Base-by-base conservation (phyloP, 1,140 invertebrate genomes). In the Charaxes varanes region DNA sequence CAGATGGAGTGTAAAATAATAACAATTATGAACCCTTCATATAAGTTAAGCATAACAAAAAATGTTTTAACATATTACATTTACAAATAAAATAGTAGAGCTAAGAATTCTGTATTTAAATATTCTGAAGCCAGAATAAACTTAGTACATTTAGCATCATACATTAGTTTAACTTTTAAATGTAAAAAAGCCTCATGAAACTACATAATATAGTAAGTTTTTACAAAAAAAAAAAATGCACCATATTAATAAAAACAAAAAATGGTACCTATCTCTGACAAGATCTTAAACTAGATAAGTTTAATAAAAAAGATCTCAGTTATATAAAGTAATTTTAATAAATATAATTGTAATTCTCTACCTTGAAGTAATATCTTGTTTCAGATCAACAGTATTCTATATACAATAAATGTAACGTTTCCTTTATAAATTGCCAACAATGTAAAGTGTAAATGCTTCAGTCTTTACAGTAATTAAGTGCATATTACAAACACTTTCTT, bases 361-460 rank as follows among this genome's bases (percentile, higher is more conserved):
- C 37, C 32, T 50, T 41, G 41, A 51, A 59, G 40, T 48, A 45
- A 62, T 52, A 58, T 53, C 43, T 41, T 12, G 34, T 52, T 24
- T 63, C 63, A 64, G 61, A 64, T 70, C 58, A 67, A 62, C 47
- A 58, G 52, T 45, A 60, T 47, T 48, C 36, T 59, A 60, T 60
- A 40, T 63, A 62, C 54, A 62, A 49, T 50, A 60, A 49, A 53
- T 50, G 41, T 50, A 48, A 53, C 45, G 37, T 48, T 51, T 38
- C 42, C 41, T 56, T 45, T 53, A 57, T 54, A 57, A 63, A 54
- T 59, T 54, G 51, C 50, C 62, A 70, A 64, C 58, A 63, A 61
- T 68, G 51, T 55, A 50, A 57, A 57, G 44, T 56, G 53, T 72
- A 70, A 66, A 71, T 73, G 65, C 63, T 66, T 77, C 72, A 77